phyloP scores from a whole-genome alignment of 2,113 vertebrate species.

The Oophaga pumilio region DNA sequence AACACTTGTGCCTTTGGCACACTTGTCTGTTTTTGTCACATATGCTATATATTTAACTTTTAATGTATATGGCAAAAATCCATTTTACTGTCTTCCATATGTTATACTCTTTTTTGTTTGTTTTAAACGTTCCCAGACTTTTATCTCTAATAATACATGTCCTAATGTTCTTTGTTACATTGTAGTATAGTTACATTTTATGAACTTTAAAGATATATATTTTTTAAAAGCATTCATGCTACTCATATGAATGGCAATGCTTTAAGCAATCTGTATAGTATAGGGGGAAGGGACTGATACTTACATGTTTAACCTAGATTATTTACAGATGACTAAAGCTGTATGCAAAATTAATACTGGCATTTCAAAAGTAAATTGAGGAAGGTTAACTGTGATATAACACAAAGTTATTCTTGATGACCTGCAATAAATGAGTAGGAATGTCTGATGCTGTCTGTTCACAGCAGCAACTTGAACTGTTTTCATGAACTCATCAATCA shows the following conservation, averaged over 20 bases:
- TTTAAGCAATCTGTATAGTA: constrained; percentile 8
- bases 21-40: neutral
- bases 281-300: constrained; percentile 14
- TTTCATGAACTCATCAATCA: constrained; percentile 42
- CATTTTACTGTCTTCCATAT: neutral
- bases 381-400: constrained; percentile 23
- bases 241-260: neutral
- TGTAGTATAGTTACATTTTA: neutral
- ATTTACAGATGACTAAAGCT: constrained; percentile 36
- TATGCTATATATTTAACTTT: constrained; percentile 3
- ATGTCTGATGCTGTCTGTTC: neutral
- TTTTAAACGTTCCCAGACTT: neutral
- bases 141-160: neutral
- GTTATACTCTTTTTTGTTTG: neutral
- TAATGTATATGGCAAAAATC: neutral
- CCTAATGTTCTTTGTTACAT: neutral
- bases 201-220: neutral
- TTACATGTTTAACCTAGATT: constrained; percentile 25
- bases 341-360: neutral
- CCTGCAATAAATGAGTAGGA: constrained; percentile 6
- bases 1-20: neutral
- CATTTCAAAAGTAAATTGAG: constrained; percentile 30
- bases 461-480: neutral
- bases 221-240: constrained; percentile 15
- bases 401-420: constrained; percentile 30